Percentiles rank a stretch among this genome's conserved stretches.
These are phyloP conservation scores for Aythya baeri DNA, from an alignment of 2,113 vertebrate genomes.

Conservation along the genomic window DNA sequence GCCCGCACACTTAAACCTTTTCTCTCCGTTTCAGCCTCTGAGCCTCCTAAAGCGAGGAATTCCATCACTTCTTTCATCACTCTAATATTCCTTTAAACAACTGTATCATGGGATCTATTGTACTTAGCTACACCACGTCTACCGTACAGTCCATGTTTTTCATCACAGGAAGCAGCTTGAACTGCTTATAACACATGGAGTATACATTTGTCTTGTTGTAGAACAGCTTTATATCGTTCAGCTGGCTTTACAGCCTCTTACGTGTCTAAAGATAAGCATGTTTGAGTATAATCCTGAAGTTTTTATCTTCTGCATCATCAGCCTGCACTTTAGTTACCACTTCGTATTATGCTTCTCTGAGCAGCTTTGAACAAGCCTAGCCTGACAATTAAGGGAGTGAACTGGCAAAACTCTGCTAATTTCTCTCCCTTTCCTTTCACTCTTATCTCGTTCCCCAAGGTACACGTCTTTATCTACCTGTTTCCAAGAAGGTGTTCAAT, in stretches of 20 bases:
- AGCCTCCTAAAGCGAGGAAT: conserved; percentile 60
- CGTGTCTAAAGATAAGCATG: conserved; percentile 46
- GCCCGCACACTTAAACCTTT: not conserved
- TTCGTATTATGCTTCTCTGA: not conserved
- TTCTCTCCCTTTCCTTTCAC: conserved; percentile 50
- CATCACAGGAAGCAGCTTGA: conserved; percentile 73
- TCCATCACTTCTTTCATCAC: conserved; percentile 75
- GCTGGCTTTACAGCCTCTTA: conserved; percentile 45
- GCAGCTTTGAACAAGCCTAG: conserved; percentile 53
- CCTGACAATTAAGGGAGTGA: conserved; percentile 28
- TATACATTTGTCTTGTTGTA: conserved; percentile 67
- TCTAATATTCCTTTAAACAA: conserved; percentile 68
- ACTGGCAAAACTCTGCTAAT: conserved; percentile 47
- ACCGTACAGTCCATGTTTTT: conserved; percentile 54
- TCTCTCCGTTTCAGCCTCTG: conserved; percentile 43
- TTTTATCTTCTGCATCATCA: conserved; percentile 41
- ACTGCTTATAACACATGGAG: conserved; percentile 63
- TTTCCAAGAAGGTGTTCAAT: conserved; percentile 74
- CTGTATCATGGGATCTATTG: conserved; percentile 53
- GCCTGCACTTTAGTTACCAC: not conserved
- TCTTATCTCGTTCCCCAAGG: conserved; percentile 65
- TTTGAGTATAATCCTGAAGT: conserved; percentile 49
- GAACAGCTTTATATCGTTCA: conserved; percentile 55
- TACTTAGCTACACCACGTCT: conserved; percentile 59
- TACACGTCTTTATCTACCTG: conserved; percentile 60